Conservation (phyloP, 2,888 invertebrate genomes). For the Dorcus parallelipipedus region DNA sequence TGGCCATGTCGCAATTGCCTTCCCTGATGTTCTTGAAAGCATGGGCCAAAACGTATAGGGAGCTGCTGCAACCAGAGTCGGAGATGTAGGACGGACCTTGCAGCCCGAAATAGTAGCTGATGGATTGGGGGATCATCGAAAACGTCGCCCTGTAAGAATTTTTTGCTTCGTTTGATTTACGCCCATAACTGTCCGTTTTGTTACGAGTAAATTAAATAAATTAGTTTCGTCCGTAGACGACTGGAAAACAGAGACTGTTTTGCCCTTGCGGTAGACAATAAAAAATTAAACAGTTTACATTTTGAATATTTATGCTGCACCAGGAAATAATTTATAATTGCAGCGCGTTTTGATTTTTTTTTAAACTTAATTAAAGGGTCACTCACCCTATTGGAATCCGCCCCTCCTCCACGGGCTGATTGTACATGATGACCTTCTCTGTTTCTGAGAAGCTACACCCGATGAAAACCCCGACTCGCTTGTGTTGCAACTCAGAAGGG, state of each 20-base stretch:
- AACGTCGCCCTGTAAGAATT: background rate
- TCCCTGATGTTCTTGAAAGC: conserved; percentile 73
- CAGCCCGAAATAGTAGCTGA: conserved; percentile 81
- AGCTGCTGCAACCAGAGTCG: conserved; percentile 95
- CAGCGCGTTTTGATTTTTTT: no score
- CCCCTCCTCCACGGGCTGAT: background rate
- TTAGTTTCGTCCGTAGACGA: no score
- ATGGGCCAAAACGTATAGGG: conserved; percentile 81
- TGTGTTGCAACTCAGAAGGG: conserved; percentile 67
- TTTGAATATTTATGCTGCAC: no score
- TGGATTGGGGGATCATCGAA: conserved; percentile 86
- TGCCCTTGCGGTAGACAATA: no score
- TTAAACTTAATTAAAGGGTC: background rate
- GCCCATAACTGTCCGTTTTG: no score
- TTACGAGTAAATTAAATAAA: no score
- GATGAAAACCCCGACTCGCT: conserved; percentile 75
- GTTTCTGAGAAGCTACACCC: conserved; percentile 77
- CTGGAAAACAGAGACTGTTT: no score
- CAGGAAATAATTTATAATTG: no score
- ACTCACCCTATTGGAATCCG: background rate
- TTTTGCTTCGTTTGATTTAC: no score
- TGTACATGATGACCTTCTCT: conserved; percentile 54
- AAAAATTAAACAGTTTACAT: no score
- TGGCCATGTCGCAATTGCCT: conserved; percentile 83
- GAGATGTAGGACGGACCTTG: conserved; percentile 82